Conservation (phyloP, 2,113 vertebrate species). For the Ranitomeya variabilis region DNA sequence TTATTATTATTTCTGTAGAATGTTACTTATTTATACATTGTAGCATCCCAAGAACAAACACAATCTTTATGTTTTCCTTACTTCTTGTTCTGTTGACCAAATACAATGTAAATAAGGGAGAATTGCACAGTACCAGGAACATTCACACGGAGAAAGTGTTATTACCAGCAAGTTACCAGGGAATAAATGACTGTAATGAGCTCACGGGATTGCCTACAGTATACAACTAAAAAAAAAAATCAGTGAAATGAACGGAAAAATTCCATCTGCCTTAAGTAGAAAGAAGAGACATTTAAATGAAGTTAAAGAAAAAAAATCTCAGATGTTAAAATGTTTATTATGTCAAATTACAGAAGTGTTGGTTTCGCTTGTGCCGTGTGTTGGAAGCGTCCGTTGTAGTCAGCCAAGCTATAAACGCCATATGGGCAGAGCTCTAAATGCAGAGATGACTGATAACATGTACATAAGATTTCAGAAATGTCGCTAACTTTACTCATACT, state of each 20-base stretch:
- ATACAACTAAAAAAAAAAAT: not conserved
- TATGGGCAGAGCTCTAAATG: too few relatives aligned
- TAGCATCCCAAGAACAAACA: not conserved
- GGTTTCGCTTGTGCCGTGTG: too few relatives aligned
- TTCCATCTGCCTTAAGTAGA: not conserved
- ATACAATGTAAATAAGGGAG: constrained; percentile 13
- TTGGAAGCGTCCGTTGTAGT: too few relatives aligned
- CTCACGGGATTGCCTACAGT: not conserved
- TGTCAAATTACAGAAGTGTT: not conserved
- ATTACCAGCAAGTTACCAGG: constrained; percentile 12
- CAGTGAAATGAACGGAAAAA: not conserved
- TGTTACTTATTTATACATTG: not conserved
- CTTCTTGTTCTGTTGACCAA: not conserved
- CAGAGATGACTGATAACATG: too few relatives aligned
- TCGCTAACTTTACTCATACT: too few relatives aligned
- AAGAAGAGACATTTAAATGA: not conserved
- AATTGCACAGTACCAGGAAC: constrained; percentile 9
- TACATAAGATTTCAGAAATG: too few relatives aligned
- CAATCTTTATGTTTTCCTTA: not conserved
- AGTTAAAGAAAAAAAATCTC: not conserved
- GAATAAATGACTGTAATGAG: constrained; percentile 15
- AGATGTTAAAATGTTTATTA: not conserved
- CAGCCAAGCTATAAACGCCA: too few relatives aligned
- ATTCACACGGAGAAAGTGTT: constrained; percentile 6
- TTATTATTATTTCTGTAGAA: not conserved